Evolutionary conservation across 2,113 vertebrate species (phyloP), one percentile per base, ranked within the genome.

Genomic region (Thryonomys swinderianus): DNA sequence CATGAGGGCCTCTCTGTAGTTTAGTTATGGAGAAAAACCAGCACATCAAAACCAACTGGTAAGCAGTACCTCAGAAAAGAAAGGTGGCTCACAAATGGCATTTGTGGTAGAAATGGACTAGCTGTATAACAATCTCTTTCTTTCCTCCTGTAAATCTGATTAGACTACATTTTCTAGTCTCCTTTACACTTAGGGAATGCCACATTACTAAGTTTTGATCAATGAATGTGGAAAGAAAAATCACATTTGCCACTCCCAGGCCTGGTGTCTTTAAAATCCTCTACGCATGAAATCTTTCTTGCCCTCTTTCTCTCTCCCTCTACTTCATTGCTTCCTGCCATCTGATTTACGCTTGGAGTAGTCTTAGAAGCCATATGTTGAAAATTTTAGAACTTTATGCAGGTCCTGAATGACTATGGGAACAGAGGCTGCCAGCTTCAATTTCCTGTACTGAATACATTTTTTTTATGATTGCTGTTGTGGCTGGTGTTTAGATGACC

Each of bases 101-200:
- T 94, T 71, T 92, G 78, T 80, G 67, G 53, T 20, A 85, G 90
- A 96, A 88, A 85, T 1, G 40, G 18, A 90, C 48, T 73, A 94
- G 59, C 30, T 88, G 11, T 87, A 90, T 51, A 91, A 40, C 42
- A 80, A 83, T 74, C 80, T 53, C 34, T 93, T 67, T 93, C 32
- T 90, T 62, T 82, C 66, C 25, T 79, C 37, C 48, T 34, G 20
- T 37, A 51, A 13, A 88, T 64, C 64, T 86, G 79, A 59, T 32
- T 30, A 51, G 40, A 90, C 69, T 87, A 85, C 21, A 93, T 85
- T 90, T 94, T 66, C 74, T 74, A 92, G 57, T 59, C 6, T 88
- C 40, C 59, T 74, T 14, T 93, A 64, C 7, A 48, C 61, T 85
- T 85, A 82, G 74, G 8, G 85, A 45, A 30, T 80, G 66, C 27